A percentile compares a stretch with the other conserved stretches of the same genome.
These are phyloP conservation scores for Rhopalosiphum maidis DNA, from an alignment of 1,140 invertebrate species.

Conservation along the genomic window DNA sequence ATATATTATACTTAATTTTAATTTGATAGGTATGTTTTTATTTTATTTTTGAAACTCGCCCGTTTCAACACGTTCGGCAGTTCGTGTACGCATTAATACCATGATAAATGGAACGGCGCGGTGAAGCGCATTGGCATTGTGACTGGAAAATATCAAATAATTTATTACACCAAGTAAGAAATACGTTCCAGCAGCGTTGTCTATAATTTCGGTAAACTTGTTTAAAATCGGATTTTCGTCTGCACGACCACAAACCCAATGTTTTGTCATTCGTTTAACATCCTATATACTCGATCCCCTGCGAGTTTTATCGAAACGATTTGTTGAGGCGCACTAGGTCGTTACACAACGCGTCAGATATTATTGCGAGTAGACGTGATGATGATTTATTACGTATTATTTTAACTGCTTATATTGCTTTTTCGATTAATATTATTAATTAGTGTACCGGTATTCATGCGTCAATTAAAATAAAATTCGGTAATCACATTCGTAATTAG, in stretches of 20 bases:
- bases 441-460: not conserved
- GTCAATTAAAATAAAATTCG: not conserved
- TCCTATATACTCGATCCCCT: not conserved
- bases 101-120: not conserved
- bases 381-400: not conserved
- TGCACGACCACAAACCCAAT: not conserved
- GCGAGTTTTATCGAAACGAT: not conserved
- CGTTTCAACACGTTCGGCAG: not conserved
- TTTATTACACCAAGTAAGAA: not conserved
- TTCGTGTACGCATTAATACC: not conserved
- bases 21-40: not conserved
- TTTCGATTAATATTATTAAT: not conserved
- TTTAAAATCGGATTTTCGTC: not conserved
- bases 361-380: not conserved
- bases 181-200: not conserved
- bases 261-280: not conserved
- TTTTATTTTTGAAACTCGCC: not conserved
- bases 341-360: not conserved
- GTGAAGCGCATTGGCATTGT: not conserved
- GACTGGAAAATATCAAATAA: slow-evolving; percentile 14
- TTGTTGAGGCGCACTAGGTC: not conserved
- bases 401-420: not conserved
- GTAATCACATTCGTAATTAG: not conserved
- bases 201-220: not conserved
- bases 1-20: not conserved